Evolutionary conservation across 2,113 vertebrate genomes (phyloP), one percentile per base, ranked within the genome.

Genomic region (Zapornia atra): DNA sequence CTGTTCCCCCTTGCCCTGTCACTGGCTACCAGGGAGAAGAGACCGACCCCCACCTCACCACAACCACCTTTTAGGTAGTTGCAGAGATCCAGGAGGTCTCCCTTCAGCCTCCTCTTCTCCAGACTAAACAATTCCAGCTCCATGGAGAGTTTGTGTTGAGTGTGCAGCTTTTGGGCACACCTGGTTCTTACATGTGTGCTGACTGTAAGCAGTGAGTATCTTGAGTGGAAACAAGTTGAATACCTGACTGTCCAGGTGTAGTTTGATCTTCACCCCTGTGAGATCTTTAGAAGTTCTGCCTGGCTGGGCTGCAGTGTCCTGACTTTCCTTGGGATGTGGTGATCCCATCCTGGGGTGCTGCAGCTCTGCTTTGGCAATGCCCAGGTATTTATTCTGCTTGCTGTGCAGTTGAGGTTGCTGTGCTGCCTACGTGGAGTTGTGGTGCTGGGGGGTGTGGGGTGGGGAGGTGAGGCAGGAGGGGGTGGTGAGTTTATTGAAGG

Each of bases 241-340:
- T 34, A n/a, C 64, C 33, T 28, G 14, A 24, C 8, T 24, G 6
- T 10, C 24, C 2, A 2, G 60, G 31, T 17, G 33, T 9, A 34
- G 8, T 63, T 82, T 42, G 34, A 56, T 57, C 61, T 77, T 59
- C 56, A 4, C 25, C 0, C 1, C 0, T 12, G 20, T 0, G 1
- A 22, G 51, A 15, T 61, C 57, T 75, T 79, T 50, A 57, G 57
- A 68, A 82, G 91, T 68, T 77, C 53, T 20, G 22, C 40, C 8
- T 33, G 54, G 84, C 48, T 22, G 10, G n/a, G 6, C 48, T 57
- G 53, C 7, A 12, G 40, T 50, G 64, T 46, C 59, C n/a, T 48
- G 1, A 1, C 69, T 77, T 76, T 11, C 42, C 38, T 6, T 22
- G 56, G 69, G 26, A 38, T 1, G 0, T 3, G 26, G 77, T 73